Evolutionary conservation across 2,113 vertebrate genomes (phyloP).

Genomic region (Zosterops borbonicus): DNA sequence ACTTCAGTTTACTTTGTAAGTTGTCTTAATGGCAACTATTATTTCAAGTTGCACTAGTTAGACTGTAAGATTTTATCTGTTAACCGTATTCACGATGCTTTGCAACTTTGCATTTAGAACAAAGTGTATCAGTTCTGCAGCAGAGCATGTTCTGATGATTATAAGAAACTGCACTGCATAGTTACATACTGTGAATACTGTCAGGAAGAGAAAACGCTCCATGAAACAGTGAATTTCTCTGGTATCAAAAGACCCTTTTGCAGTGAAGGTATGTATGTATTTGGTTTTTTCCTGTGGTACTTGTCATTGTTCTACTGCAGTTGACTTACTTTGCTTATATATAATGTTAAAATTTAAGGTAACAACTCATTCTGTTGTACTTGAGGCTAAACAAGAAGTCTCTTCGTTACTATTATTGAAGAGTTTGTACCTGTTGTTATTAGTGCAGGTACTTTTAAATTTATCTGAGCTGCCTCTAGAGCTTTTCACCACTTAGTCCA

Average conservation of each 20-base stretch:
- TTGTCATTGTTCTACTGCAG: background rate
- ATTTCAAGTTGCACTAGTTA: background rate
- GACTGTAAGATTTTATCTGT: background rate
- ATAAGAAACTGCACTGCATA: slow-evolving; percentile 98
- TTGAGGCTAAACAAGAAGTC: background rate
- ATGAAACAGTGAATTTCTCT: slow-evolving; percentile 94
- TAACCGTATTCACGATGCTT: background rate
- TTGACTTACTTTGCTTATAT: background rate
- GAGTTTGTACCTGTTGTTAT: background rate
- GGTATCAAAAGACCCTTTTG: slow-evolving; percentile 97
- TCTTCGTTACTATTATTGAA: background rate
- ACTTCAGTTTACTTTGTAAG: background rate
- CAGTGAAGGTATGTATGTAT: slow-evolving; percentile 88
- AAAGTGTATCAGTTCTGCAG: slow-evolving; percentile 98
- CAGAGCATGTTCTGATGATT: slow-evolving; percentile 93
- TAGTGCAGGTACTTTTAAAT: background rate
- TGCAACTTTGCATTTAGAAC: slow-evolving; percentile 80
- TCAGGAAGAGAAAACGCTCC: slow-evolving; percentile 97
- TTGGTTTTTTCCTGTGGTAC: background rate
- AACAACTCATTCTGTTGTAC: background rate
- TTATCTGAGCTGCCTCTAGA: background rate
- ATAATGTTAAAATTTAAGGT: background rate
- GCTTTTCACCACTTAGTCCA: background rate
- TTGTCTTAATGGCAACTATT: background rate
- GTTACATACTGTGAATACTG: slow-evolving; percentile 97